Evolutionary conservation across 2,888 invertebrate species (phyloP), one percentile per base, ranked within the genome.

Genomic region (Drosophila planitibia): DNA sequence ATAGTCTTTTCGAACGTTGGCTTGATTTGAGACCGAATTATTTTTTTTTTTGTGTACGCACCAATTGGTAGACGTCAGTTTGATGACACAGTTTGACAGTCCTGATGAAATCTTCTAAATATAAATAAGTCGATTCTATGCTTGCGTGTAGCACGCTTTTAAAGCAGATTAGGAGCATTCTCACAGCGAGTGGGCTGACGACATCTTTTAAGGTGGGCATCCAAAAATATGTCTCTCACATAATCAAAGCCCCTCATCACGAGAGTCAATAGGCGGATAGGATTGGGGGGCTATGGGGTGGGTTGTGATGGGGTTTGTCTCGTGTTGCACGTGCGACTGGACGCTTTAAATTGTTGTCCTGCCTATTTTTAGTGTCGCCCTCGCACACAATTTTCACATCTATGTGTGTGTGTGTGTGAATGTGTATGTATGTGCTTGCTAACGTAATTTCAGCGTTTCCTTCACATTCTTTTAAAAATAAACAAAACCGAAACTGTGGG

Each of bases 401-500:
- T 51, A 16, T 51, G 3, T 49, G 16, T 44, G 30, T 44, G 49
- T 49, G 16, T 51, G 49, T 58, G 53, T 58, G 30, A 41, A 14
- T 58, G 19, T 44, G 19, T 25, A 39, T 70, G 44, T 53, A 41
- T 64, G 28, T 37, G 52, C 69, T 33, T 61, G 72, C 60, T 74
- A 70, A 65, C 66, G 62, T 65, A 77, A 60, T 80, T 80, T 70
- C 30, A 39, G 65, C 57, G 69, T 79, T 79, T 79, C 75, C 78
- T 79, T 79, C 76, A 14, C 72, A 79, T 79, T 79, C 71, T 80
- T 80, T 75, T 77, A 59, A 66, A 80, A 81, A 79, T 79, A 79
- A 79, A 81, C 75, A 79, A 79, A 52, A 37, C 53, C 7, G 5
- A 66, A 64, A 55, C 41, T 53, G 63, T 58, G 66, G 44, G 44